Evolutionary conservation across 2,797 vertebrate species (phyloP).

Genomic region (Halcyon leucocephala): DNA sequence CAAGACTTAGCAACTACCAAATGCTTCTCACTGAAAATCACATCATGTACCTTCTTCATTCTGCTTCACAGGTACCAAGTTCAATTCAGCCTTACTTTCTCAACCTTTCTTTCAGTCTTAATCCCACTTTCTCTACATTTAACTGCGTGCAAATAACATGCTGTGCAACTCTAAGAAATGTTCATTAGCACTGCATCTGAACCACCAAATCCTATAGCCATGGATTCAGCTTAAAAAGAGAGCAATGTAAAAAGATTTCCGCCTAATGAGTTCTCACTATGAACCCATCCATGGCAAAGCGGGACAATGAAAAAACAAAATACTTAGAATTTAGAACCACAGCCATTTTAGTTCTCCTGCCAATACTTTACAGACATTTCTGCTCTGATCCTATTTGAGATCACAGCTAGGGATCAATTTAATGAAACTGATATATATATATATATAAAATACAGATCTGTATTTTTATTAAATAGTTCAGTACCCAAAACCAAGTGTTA

Average conservation of each 20-base stretch:
- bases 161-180: background rate
- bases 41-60: background rate
- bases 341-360: background rate
- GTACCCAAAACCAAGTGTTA: background rate
- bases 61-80: background rate
- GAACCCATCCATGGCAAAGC: background rate
- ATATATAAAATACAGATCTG: background rate
- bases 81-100: background rate
- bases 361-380: background rate
- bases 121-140: background rate
- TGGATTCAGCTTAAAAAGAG: background rate
- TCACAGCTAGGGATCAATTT: background rate
- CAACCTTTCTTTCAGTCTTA: background rate
- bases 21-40: background rate
- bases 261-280: background rate
- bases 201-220: background rate
- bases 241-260: background rate
- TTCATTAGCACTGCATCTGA: background rate
- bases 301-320: background rate
- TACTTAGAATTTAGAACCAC: background rate
- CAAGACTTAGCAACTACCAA: background rate
- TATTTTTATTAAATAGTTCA: background rate
- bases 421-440: background rate
- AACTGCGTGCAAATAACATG: background rate
- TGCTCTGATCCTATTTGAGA: background rate